Evolutionary conservation across 2,888 invertebrate species (phyloP).

Genomic region (Liposcelis brunnea): DNA sequence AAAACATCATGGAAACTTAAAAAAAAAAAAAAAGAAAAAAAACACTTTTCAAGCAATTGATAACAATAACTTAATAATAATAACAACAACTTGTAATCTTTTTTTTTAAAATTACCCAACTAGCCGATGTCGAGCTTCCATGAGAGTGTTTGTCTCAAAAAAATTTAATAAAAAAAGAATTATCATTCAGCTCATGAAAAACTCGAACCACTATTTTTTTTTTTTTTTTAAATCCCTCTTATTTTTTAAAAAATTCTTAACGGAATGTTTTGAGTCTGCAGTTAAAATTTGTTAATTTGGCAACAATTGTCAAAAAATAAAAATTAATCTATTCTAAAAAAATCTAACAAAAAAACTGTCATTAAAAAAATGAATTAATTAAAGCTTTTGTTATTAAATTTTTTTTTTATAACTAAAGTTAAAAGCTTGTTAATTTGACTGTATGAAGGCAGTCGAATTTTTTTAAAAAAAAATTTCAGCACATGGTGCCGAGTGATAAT

Average conservation of each 20-base stretch:
- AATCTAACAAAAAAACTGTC: constrained; percentile 4
- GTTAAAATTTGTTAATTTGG: constrained; percentile 6
- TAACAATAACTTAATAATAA: constrained; percentile 4
- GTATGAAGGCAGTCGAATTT: no score
- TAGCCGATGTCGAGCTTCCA: constrained; percentile 1
- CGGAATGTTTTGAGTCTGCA: no score
- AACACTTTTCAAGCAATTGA: constrained; percentile 17
- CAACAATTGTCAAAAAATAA: constrained; percentile 9
- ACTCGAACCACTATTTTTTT: no score
- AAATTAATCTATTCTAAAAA: constrained; percentile 3
- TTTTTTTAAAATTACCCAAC: constrained; percentile 7
- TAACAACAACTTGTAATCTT: no score
- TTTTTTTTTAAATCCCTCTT: no score
- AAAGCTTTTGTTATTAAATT: constrained; percentile 5
- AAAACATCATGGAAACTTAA: no score
- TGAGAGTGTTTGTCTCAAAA: no score
- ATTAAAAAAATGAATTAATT: constrained; percentile 9
- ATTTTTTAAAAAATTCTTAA: no score
- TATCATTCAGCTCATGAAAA: no score
- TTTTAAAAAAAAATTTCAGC: no score
- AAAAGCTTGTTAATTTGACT: constrained; percentile 1
- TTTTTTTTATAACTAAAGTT: constrained; percentile 5
- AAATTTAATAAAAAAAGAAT: no score
- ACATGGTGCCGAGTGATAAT: no score
- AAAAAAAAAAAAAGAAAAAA: constrained; percentile 27